Percentiles rank a stretch among this genome's conserved stretches.
These are phyloP conservation scores for Sarcophaga rosellei DNA, from an alignment of 2,888 invertebrate genomes.

Conservation along the genomic window DNA sequence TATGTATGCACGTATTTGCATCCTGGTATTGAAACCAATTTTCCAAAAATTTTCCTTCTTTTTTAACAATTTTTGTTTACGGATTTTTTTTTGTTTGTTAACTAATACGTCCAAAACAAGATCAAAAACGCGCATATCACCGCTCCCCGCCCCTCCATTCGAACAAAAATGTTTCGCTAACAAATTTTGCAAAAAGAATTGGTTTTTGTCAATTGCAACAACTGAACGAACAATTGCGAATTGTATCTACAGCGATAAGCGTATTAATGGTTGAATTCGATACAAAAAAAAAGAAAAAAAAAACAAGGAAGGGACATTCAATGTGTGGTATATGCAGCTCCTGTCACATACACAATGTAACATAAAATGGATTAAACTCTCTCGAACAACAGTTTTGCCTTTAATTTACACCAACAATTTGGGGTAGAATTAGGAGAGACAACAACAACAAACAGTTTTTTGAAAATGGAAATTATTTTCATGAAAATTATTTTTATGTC, in stretches of 20 bases:
- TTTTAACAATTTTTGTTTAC: slow-evolving; percentile 20
- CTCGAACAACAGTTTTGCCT: background rate
- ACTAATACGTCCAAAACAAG: slow-evolving; percentile 45
- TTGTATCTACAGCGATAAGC: slow-evolving; percentile 58
- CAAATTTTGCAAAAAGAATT: slow-evolving; percentile 47
- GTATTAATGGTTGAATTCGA: slow-evolving; percentile 51
- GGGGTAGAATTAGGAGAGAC: background rate
- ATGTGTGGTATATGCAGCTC: too few species aligned
- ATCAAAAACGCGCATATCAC: background rate
- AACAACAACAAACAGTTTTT: too few species aligned
- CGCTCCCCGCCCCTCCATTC: background rate
- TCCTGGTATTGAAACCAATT: slow-evolving; percentile 30
- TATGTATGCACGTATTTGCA: background rate
- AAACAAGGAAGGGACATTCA: background rate
- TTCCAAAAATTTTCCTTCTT: background rate
- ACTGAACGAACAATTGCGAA: slow-evolving; percentile 59
- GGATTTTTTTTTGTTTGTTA: slow-evolving; percentile 48
- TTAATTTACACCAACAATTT: slow-evolving; percentile 34
- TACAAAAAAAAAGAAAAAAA: background rate
- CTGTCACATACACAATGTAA: background rate
- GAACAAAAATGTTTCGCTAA: slow-evolving; percentile 10
- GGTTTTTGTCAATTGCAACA: slow-evolving; percentile 61
- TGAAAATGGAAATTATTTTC: background rate
- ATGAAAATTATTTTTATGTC: background rate
- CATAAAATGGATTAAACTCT: slow-evolving; percentile 48